Base-by-base conservation (phyloP, 2,797 vertebrate species). In the Allobates femoralis region DNA sequence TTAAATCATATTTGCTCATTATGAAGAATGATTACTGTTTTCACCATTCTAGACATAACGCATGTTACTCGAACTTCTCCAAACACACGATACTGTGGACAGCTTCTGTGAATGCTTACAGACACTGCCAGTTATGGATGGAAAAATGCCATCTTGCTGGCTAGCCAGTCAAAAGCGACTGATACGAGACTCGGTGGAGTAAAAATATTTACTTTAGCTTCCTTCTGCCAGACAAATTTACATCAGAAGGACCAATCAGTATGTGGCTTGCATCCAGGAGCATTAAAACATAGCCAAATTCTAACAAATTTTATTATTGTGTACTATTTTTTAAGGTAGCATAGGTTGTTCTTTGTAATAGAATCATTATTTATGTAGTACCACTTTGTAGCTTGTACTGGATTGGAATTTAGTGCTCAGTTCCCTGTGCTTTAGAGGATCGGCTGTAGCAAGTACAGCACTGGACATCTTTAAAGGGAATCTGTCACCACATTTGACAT, bases 201-300 rank as follows among this genome's bases (percentile, higher is more conserved):
- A 71, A 41, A 23, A 71, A 71, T 71, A 71, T 71, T 71, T 71
- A 34, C 67, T 71, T 41, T 4, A n/a, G 10, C 34, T 23, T 71
- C 41, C 12, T 71, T 41, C 19, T 37, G 67, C 34, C 67, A 71
- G 19, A 19, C 8, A 23, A 71, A n/a, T 4, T 41, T 34, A 71
- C 67, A 21, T 37, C 66, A 21, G 64, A 21, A 37, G 30, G 66
- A 21, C 15, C 62, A 67, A 19, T 67, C 64, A 19, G 5, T 34
- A 67, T 16, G 32, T 19, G 18, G 34, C 3, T 8, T 41, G 34
- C 16, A 11, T 71, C 19, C 10, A n/a, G n/a, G 34, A 1, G 21
- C 41, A 11, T 3, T 41, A 41, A 41, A 41, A 66, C 26, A 30
- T 30, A 66, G 28, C 14, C 28, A 7, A 15, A 15, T 66, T 66